A percentile compares a stretch with the other conserved stretches of the same genome.
These are phyloP conservation scores for Melanocharis versteri DNA, from an alignment of 2,113 vertebrate genomes.

Conservation along the genomic window DNA sequence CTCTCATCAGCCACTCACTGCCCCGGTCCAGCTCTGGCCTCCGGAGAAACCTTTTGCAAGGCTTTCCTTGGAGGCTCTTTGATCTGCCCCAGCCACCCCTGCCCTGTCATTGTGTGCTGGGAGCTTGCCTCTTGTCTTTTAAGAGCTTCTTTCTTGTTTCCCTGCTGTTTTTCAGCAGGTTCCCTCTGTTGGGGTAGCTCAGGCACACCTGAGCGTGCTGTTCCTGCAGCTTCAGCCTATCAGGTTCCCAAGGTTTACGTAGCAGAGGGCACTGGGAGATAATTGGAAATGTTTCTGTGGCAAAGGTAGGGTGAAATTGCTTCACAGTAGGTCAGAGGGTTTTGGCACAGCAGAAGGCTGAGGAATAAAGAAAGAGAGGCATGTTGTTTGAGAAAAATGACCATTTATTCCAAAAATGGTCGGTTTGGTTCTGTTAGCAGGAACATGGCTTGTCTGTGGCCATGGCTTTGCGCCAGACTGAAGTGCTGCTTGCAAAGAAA, in stretches of 20 bases:
- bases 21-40: not conserved
- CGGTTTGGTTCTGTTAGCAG: not conserved
- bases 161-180: not conserved
- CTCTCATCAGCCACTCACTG: not conserved
- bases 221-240: not conserved
- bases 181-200: not conserved
- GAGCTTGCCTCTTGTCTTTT: not conserved
- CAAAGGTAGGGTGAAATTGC: not conserved
- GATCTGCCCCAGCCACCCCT: not conserved
- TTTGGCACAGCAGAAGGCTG: not conserved
- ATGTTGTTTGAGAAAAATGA: not conserved
- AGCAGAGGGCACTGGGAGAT: not conserved
- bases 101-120: not conserved
- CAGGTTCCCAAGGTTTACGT: not conserved
- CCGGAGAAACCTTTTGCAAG: not conserved
- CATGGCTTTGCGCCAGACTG: not conserved
- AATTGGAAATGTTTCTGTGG: not conserved
- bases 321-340: not conserved
- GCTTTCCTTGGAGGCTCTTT: not conserved
- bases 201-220: not conserved
- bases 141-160: not conserved
- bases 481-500: not conserved
- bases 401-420: not conserved
- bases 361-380: not conserved
- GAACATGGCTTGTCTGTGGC: not conserved